Percentiles rank a stretch among this genome's conserved stretches.
These are phyloP conservation scores for Tamandua tetradactyla DNA, from an alignment of 2,797 vertebrate species.

Conservation along the genomic window DNA sequence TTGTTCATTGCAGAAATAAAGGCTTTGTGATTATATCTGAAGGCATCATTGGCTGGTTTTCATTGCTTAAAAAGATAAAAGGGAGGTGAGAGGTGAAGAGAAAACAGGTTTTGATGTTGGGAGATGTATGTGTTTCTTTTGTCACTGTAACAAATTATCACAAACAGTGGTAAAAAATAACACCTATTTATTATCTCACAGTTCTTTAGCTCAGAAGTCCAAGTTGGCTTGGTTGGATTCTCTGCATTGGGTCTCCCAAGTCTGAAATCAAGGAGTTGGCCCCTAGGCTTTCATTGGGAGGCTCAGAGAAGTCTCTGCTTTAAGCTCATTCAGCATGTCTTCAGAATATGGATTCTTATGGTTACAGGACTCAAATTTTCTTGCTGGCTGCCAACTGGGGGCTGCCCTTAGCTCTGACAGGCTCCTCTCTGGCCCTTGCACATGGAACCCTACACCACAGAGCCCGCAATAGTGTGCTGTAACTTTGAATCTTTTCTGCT, in stretches of 20 bases:
- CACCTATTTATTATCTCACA: not conserved
- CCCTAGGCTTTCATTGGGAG: not conserved
- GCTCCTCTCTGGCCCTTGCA: not conserved
- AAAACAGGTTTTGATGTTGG: not conserved
- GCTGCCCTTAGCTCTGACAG: not conserved
- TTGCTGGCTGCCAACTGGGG: not conserved
- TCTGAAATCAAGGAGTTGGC: not conserved
- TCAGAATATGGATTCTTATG: not conserved
- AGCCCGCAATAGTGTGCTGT: not conserved
- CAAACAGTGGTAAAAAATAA: not conserved
- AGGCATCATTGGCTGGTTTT: not conserved
- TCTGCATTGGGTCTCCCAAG: not conserved
- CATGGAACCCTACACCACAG: not conserved
- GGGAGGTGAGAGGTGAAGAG: not conserved
- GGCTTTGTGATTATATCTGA: not conserved
- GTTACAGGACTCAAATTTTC: not conserved
- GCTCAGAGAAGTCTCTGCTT: not conserved
- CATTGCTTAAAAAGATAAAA: conserved; percentile 5
- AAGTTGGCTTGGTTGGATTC: not conserved
- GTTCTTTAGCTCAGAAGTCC: not conserved
- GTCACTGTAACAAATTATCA: not conserved
- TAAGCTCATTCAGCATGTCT: not conserved
- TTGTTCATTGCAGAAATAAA: not conserved
- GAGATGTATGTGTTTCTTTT: not conserved
- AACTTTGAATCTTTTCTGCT: not conserved